Evolutionary conservation across 2,888 invertebrate genomes (phyloP).

Genomic region (Ceramica pisi): DNA sequence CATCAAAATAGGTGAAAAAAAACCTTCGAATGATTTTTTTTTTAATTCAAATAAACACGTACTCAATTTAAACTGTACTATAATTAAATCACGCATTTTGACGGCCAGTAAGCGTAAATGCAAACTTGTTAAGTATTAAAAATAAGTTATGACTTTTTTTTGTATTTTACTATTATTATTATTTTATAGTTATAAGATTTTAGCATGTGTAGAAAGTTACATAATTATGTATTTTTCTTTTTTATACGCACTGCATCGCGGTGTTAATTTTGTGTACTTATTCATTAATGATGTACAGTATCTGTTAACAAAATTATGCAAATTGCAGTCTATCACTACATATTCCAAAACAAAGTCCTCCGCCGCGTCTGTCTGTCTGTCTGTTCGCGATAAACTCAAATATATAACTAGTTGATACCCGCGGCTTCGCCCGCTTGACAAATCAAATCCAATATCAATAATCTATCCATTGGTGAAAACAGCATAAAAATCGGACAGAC

Average conservation of each 20-base stretch:
- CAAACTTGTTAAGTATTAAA: constrained; percentile 63
- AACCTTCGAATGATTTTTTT: constrained; percentile 50
- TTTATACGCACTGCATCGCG: not conserved
- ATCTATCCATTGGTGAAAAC: too few relatives aligned
- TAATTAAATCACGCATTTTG: constrained; percentile 75
- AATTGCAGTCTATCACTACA: too few relatives aligned
- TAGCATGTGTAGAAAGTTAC: not conserved
- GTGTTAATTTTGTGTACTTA: constrained; percentile 18
- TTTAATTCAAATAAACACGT: constrained; percentile 45
- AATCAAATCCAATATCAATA: too few relatives aligned
- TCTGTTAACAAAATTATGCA: not conserved
- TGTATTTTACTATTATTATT: constrained; percentile 54
- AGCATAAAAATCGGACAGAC: too few relatives aligned
- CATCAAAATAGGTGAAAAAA: not conserved
- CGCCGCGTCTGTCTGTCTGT: too few relatives aligned
- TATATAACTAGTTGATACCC: too few relatives aligned
- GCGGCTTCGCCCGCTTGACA: too few relatives aligned
- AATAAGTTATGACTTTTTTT: constrained; percentile 57
- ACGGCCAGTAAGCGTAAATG: constrained; percentile 82
- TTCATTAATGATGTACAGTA: not conserved
- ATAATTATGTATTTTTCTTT: not conserved
- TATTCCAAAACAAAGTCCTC: too few relatives aligned
- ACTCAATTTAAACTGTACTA: constrained; percentile 37
- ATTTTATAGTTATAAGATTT: constrained; percentile 30
- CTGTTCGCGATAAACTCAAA: too few relatives aligned